phyloP scores from a whole-genome alignment of 2,113 vertebrate species.

The Lepidothrix coronata region DNA sequence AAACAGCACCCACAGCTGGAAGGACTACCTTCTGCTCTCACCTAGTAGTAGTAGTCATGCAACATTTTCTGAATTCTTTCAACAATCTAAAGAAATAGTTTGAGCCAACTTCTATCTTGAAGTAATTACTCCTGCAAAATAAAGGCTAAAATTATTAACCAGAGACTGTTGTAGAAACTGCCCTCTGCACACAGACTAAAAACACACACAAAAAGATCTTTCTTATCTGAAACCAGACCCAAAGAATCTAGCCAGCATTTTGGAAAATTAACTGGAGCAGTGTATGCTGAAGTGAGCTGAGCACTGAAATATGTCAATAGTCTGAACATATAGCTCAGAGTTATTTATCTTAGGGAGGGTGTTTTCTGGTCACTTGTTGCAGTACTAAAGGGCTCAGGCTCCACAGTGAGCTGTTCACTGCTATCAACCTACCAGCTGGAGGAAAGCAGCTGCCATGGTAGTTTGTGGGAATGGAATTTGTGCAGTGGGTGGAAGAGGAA shows the following conservation, averaged over 20 bases:
- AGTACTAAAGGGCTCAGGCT: slow-evolving; percentile 2
- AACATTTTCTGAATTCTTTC: neutral
- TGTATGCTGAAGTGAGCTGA: neutral
- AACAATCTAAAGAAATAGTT: neutral
- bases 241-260: neutral
- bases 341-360: neutral
- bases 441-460: neutral
- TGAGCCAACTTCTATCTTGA: neutral
- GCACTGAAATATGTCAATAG: neutral
- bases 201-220: neutral
- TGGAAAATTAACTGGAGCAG: neutral
- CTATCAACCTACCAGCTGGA: slow-evolving; percentile 8
- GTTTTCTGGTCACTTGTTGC: neutral
- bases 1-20: neutral
- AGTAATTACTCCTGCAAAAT: neutral
- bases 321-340: neutral
- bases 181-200: neutral
- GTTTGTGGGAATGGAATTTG: neutral
- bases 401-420: neutral
- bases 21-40: neutral
- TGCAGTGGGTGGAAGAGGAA: neutral
- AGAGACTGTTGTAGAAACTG: neutral
- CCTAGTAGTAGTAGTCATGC: neutral
- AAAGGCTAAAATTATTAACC: neutral
- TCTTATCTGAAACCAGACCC: neutral